Evolutionary conservation across 2,888 invertebrate species (phyloP), one percentile per base, ranked within the genome.

Genomic region (Mycogona germanica): DNA sequence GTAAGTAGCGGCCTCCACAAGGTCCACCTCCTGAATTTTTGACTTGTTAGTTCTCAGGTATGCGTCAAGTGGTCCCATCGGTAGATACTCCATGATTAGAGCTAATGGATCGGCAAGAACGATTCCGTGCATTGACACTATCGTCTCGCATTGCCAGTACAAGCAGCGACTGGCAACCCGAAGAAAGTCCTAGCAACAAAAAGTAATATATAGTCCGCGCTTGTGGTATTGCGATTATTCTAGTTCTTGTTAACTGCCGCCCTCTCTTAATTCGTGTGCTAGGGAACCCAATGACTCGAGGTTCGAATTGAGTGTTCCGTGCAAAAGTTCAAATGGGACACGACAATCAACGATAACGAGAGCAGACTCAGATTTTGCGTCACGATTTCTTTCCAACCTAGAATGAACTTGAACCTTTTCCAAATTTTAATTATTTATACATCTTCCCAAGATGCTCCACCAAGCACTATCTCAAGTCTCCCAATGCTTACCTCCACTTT

Each of bases 1-100:
- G 51, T 82, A 81, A 28, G 84, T 82, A 9, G 85, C 77, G 41
- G 87, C 84, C 68, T 89, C 87, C 60, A 89, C 79, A 60, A 91
- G 72, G 66, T 88, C 86, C 0, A 83, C 76, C 55, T 63, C 61
- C 55, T 65, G 63, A 4, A 68, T 55, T 17, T 59, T 59, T 5
- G 58, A 19, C 1, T 25, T 6, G 28, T 53, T 38, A 3, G 63
- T 58, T 45, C 55, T 57, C 17, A 70, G 73, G 67, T 84, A 87
- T 45, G 73, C 74, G 65, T 89, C 85, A 14, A 92, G 75, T 0
- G 85, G 80, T 42, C 91, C 91, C 35, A 81, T 75, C 6, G 80
- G 78, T 42, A 88, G 75, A 67, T 84, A 81, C 68, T 92, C 91
- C 62, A 86, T 73, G 21, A 91, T 80, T 73, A 91, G 78, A 1